A percentile compares a stretch with the other conserved stretches of the same genome.
Conservation (phyloP, 2,797 vertebrate genomes). For the Pangasius larnaudii region DNA sequence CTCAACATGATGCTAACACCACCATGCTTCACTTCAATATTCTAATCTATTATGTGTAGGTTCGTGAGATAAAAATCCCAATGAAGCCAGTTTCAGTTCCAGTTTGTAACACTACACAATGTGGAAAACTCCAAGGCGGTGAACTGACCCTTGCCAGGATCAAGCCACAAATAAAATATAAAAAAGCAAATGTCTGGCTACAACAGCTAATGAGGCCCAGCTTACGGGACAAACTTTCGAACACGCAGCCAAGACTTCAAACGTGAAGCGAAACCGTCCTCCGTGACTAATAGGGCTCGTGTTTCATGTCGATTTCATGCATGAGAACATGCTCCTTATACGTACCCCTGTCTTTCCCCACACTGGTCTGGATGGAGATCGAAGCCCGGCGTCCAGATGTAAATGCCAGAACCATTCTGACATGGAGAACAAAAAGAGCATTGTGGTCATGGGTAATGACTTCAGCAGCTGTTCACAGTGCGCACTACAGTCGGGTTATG, state of each 20-base stretch:
- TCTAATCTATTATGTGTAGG: background rate
- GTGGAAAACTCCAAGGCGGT: background rate
- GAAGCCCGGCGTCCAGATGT: background rate
- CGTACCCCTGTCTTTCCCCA: background rate
- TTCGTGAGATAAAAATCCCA: background rate
- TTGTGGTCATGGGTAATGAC: constrained; percentile 40
- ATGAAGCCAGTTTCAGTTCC: background rate
- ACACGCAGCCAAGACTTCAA: background rate
- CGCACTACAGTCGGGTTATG: constrained; percentile 32
- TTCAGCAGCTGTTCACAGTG: constrained; percentile 33
- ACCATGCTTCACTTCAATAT: background rate
- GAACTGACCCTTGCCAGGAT: background rate
- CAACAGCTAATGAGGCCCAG: background rate
- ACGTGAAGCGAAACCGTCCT: background rate
- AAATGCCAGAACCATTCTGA: constrained; percentile 40
- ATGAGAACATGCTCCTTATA: background rate
- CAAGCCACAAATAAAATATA: background rate
- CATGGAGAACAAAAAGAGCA: constrained; percentile 40
- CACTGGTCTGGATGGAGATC: background rate
- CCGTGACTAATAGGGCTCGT: background rate
- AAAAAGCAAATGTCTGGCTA: background rate
- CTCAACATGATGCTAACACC: too few species aligned
- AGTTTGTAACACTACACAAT: background rate
- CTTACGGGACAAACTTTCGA: background rate
- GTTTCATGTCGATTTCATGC: constrained; percentile 8